A percentile compares a stretch with the other conserved stretches of the same genome.
These are phyloP conservation scores for Pseudeuparius sepicola DNA, from an alignment of 2,888 invertebrate species.

Conservation along the genomic window DNA sequence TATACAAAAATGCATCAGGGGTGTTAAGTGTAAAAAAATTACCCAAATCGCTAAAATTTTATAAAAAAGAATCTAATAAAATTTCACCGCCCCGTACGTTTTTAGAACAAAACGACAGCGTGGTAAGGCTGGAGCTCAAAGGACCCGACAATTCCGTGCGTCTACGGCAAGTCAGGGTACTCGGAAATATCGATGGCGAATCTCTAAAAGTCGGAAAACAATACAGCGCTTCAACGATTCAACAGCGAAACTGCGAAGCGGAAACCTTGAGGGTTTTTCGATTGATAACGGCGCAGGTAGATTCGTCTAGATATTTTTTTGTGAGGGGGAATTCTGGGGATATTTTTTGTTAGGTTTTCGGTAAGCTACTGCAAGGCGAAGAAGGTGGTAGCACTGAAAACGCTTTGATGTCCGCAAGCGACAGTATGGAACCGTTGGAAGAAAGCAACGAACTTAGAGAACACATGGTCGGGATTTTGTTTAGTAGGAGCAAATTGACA, in stretches of 20 bases:
- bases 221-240: slow-evolving; percentile 51
- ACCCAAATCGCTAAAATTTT: too few relatives aligned
- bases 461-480: slow-evolving; percentile 93
- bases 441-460: slow-evolving; percentile 59
- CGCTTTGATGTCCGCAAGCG: slow-evolving; percentile 31
- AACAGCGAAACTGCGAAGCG: slow-evolving; percentile 79
- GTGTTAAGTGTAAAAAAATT: too few relatives aligned
- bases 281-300: slow-evolving; percentile 84
- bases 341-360: slow-evolving; percentile 39
- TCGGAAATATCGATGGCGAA: slow-evolving; percentile 54
- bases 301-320: slow-evolving; percentile 33
- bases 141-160: slow-evolving; percentile 87
- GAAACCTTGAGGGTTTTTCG: slow-evolving; percentile 90
- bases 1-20: too few relatives aligned
- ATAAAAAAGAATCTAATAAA: too few relatives aligned
- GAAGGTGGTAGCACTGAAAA: slow-evolving; percentile 31
- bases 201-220: slow-evolving; percentile 43
- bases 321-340: too few relatives aligned
- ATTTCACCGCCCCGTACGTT: too few relatives aligned
- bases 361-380: slow-evolving; percentile 72
- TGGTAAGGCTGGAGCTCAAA: slow-evolving; percentile 74
- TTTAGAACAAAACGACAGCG: slow-evolving; percentile 37
- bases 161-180: slow-evolving; percentile 69
- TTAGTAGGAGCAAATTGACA: slow-evolving; percentile 86
- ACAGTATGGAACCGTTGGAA: slow-evolving; percentile 40